Evolutionary conservation across 2,113 vertebrate genomes (phyloP), one percentile per base, ranked within the genome.

Genomic region (Trinectes maculatus): DNA sequence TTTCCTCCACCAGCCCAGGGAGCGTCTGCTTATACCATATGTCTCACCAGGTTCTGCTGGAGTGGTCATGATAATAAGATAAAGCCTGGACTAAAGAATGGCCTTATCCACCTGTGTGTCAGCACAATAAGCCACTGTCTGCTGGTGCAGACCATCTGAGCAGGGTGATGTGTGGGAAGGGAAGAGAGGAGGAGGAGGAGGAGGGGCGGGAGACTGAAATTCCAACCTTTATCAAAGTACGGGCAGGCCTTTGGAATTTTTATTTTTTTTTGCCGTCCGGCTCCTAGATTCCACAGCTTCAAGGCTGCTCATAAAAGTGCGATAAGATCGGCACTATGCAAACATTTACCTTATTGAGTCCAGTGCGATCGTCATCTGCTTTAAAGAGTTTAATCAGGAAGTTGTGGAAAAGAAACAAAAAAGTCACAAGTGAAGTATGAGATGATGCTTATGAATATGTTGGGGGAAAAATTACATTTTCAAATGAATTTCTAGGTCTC

Each of bases 101-200:
- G 60, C 68, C 70, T n/a, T 40, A 3, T 18, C 55, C 71, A 82
- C 84, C 83, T 80, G 78, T 65, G 48, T 12, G 44, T 53, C 65
- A 4, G 56, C 74, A 91, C 90, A 92, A 90, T 80, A 64, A 87
- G 63, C 74, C 86, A 70, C 86, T 89, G 86, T 90, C 44, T 83
- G 2, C 49, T 16, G 40, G 54, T 52, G 22, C 53, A 57, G 57
- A 73, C 47, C 37, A 48, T 77, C 71, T 80, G 74, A 77, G 72
- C 79, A 64, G 71, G 54, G 67, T 16, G 79, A 58, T 57, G 71
- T 26, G 76, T 74, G 36, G 39, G 36, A n/a, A n/a, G n/a, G n/a
- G n/a, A n/a, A 48, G 40, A 18, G 2, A 18, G 56, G 43, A 56
- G 49, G 44, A 61, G 59, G 21, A 44, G 16, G 63, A 21, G 24